Evolutionary conservation across 1,140 invertebrate species (phyloP).

Genomic region (Ericerus pela): DNA sequence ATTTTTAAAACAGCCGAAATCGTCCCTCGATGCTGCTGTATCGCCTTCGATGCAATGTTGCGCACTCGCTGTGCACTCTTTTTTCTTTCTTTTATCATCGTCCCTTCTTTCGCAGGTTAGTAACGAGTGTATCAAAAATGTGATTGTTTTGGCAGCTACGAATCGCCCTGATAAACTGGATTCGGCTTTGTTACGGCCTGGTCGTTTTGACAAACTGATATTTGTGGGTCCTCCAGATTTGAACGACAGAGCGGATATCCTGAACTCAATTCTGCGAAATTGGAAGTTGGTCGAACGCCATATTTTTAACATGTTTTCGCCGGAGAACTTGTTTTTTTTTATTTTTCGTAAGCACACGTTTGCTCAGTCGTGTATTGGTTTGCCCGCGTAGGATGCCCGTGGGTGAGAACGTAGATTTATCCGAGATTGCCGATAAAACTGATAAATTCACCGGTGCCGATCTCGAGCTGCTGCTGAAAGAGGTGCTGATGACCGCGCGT

Average conservation of each 20-base stretch:
- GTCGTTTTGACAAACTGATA: slow-evolving; percentile 55
- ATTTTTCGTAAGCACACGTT: no score
- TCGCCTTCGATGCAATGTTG: no score
- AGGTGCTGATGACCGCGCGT: slow-evolving; percentile 32
- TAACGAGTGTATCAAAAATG: no score
- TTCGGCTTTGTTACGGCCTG: slow-evolving; percentile 55
- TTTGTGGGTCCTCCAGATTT: slow-evolving; percentile 57
- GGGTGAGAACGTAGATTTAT: slow-evolving; percentile 40
- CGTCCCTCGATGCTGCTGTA: no score
- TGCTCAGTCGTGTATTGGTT: neutral
- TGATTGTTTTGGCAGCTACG: slow-evolving; percentile 57
- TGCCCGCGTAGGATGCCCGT: slow-evolving; percentile 38
- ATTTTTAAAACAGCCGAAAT: no score
- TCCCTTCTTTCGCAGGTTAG: no score
- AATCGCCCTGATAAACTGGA: slow-evolving; percentile 68
- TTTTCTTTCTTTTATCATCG: no score
- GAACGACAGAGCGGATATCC: slow-evolving; percentile 41
- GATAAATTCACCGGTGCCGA: slow-evolving; percentile 63
- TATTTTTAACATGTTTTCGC: neutral
- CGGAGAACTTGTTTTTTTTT: neutral
- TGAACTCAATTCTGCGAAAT: slow-evolving; percentile 40
- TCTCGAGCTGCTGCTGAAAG: slow-evolving; percentile 49
- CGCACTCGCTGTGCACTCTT: no score
- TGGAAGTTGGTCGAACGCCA: slow-evolving; percentile 10
- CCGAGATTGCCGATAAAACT: slow-evolving; percentile 42